phyloP scores from a whole-genome alignment of 2,113 vertebrate genomes.

The Etheostoma cragini region DNA sequence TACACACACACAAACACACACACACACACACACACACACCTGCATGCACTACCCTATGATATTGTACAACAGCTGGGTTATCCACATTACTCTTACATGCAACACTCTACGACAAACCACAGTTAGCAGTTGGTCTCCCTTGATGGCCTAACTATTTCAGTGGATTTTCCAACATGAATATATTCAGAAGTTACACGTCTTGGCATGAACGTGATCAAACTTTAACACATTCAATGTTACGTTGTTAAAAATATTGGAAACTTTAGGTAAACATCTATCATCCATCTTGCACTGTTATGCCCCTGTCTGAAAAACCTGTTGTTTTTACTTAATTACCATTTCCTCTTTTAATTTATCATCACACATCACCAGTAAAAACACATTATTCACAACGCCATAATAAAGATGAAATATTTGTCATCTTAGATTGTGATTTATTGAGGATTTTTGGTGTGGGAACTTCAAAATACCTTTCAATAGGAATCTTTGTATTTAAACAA shows the following conservation, averaged over 20 bases:
- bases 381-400: neutral
- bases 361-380: neutral
- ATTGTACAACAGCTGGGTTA: neutral
- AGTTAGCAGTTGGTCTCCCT: too few species aligned
- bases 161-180: neutral
- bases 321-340: neutral
- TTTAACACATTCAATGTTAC: neutral
- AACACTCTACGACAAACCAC: neutral
- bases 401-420: slow-evolving; percentile 3
- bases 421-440: neutral
- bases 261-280: neutral
- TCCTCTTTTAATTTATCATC: neutral
- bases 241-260: neutral
- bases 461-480: slow-evolving; percentile 16
- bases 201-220: neutral
- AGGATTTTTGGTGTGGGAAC: neutral
- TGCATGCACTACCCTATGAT: neutral
- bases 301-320: neutral
- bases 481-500: slow-evolving; percentile 18
- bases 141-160: neutral
- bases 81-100: neutral
- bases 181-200: neutral
- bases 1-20: neutral
- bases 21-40: slow-evolving; percentile 1
- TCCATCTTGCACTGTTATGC: neutral